These are phyloP conservation scores for Thaleichthys pacificus DNA, from an alignment of 2,797 vertebrate genomes.

Conservation along the genomic window DNA sequence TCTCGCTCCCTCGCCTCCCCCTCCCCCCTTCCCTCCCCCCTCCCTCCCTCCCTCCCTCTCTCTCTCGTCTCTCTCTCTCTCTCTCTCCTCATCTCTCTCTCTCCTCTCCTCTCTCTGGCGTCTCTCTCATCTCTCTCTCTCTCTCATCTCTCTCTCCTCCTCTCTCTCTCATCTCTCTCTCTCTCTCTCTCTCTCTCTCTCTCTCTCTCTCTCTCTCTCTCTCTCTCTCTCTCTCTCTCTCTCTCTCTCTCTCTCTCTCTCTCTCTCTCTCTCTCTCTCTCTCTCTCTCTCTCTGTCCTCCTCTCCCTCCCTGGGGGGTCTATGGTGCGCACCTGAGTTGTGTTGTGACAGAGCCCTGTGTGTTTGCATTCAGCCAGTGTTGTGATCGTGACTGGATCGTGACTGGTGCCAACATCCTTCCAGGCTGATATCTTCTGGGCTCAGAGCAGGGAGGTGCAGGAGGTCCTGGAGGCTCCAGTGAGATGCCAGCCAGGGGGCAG, in stretches of 20 bases:
- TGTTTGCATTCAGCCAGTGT: neutral
- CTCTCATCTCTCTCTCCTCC: neutral
- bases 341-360: slow-evolving; percentile 3
- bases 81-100: neutral
- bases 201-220: neutral
- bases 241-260: neutral
- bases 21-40: neutral
- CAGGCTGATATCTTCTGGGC: too few species aligned
- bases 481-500: too few species aligned
- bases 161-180: neutral
- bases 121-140: neutral
- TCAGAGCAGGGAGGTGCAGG: too few species aligned
- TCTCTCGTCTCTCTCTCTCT: neutral
- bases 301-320: neutral
- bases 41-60: neutral
- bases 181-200: neutral
- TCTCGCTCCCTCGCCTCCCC: neutral
- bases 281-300: neutral
- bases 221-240: neutral
- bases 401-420: too few species aligned
- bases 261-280: neutral
- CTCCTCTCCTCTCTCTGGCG: neutral
- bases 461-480: too few species aligned
- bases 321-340: neutral
- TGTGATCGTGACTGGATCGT: too few species aligned